Evolutionary conservation across 2,113 vertebrate species (phyloP).

Genomic region (Notechis scutatus): DNA sequence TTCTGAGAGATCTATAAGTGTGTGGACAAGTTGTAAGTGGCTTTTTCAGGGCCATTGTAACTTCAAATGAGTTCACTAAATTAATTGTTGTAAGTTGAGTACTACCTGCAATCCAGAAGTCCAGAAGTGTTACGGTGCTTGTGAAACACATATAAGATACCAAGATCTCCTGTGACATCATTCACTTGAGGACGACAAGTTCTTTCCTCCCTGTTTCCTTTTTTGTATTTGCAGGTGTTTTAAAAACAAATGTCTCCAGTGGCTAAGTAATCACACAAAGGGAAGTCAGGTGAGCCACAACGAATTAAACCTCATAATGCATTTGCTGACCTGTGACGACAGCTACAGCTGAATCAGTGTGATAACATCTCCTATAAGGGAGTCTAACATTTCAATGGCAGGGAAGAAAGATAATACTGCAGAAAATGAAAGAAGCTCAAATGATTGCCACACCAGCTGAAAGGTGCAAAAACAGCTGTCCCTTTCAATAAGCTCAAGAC

Average conservation of each 20-base stretch:
- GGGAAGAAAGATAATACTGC: neutral
- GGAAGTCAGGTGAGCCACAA: constrained; percentile 33
- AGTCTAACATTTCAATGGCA: neutral
- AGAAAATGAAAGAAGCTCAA: constrained; percentile 6
- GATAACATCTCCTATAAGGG: constrained; percentile 29
- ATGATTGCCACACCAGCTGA: neutral
- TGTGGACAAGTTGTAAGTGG: too few relatives aligned
- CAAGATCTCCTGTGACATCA: constrained; percentile 7
- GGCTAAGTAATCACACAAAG: neutral
- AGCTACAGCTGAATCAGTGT: constrained; percentile 36
- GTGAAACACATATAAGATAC: constrained; percentile 11
- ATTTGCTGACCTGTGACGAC: constrained; percentile 40
- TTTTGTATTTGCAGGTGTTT: neutral
- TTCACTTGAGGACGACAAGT: neutral
- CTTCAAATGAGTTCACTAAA: neutral
- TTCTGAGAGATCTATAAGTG: too few relatives aligned
- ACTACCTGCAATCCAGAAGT: neutral
- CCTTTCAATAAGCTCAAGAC: neutral
- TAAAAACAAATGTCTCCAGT: constrained; percentile 16
- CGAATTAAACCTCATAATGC: constrained; percentile 36
- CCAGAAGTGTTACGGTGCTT: neutral
- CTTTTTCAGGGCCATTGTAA: too few relatives aligned
- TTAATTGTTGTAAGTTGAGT: neutral
- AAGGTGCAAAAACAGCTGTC: neutral
- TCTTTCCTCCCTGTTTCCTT: neutral